A percentile compares a stretch with the other conserved stretches of the same genome.
These are phyloP conservation scores for Craterocephalus amniculus DNA, from an alignment of 2,797 vertebrate species.

Conservation along the genomic window DNA sequence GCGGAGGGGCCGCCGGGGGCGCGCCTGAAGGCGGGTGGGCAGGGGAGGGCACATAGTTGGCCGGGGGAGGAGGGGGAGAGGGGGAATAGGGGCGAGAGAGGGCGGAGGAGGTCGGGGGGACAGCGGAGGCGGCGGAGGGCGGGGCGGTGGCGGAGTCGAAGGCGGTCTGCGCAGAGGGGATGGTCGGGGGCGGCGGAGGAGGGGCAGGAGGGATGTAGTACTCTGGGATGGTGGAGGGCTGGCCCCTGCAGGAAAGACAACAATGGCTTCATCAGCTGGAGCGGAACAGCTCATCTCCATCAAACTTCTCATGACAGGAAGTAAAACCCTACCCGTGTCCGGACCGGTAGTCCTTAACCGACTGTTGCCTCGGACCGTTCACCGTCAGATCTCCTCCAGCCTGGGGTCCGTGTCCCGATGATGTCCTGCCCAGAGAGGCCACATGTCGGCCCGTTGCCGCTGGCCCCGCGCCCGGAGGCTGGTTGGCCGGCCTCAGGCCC, in stretches of 20 bases:
- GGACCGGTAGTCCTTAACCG: conserved; percentile 88
- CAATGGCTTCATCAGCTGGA: neutral
- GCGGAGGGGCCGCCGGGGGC: conserved; percentile 85
- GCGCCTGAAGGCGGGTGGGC: conserved; percentile 77
- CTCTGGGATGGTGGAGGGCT: conserved; percentile 86
- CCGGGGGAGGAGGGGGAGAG: conserved; percentile 74
- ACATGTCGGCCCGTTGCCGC: conserved; percentile 72
- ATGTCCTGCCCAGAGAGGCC: conserved; percentile 85
- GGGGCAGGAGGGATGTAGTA: conserved; percentile 89
- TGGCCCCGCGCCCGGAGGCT: conserved; percentile 72
- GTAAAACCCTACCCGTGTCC: conserved; percentile 57
- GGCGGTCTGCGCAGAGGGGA: conserved; percentile 89
- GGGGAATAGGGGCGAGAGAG: conserved; percentile 79
- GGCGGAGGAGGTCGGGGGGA: conserved; percentile 72
- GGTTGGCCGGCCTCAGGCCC: conserved; percentile 79
- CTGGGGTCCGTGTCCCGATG: conserved; percentile 80
- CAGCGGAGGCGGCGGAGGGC: conserved; percentile 61
- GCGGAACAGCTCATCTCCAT: neutral
- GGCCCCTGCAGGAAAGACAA: conserved; percentile 69
- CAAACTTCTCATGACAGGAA: neutral
- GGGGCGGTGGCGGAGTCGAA: conserved; percentile 85
- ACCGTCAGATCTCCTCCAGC: conserved; percentile 82
- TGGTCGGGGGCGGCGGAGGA: conserved; percentile 86
- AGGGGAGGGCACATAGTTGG: conserved; percentile 80
- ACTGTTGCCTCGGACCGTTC: conserved; percentile 89